Evolutionary conservation across 2,797 vertebrate genomes (phyloP).

Genomic region (Furcifer pardalis): DNA sequence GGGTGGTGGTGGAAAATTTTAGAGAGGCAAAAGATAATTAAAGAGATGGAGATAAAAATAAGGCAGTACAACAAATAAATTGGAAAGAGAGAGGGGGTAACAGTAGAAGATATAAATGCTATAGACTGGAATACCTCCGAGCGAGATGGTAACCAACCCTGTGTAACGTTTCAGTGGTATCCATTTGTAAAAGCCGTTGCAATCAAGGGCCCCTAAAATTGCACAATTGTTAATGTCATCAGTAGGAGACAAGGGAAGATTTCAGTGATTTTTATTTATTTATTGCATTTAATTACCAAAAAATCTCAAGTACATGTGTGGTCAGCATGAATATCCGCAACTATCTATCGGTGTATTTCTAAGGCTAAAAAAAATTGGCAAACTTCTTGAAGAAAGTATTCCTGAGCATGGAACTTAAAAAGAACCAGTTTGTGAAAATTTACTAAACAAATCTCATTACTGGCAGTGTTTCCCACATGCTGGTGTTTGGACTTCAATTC

Average conservation of each 20-base stretch:
- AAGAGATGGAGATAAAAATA: slow-evolving; percentile 62
- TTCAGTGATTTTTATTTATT: slow-evolving; percentile 63
- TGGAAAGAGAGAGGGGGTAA: slow-evolving; percentile 66
- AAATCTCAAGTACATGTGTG: slow-evolving; percentile 74
- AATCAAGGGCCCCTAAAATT: slow-evolving; percentile 99
- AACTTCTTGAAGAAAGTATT: slow-evolving; percentile 46
- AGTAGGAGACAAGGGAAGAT: slow-evolving; percentile 84
- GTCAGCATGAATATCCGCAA: slow-evolving; percentile 85
- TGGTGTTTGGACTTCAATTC: no score
- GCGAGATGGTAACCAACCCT: slow-evolving; percentile 93
- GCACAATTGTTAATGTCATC: slow-evolving; percentile 94
- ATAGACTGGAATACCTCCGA: slow-evolving; percentile 91
- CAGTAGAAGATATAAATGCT: slow-evolving; percentile 85
- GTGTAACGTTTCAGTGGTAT: slow-evolving; percentile 98
- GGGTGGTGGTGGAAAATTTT: no score
- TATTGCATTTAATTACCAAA: slow-evolving; percentile 75
- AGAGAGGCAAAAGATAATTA: slow-evolving; percentile 59
- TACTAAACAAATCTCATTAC: slow-evolving; percentile 34
- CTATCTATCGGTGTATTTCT: slow-evolving; percentile 50
- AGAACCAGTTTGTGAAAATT: slow-evolving; percentile 62
- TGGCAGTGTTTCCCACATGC: no score
- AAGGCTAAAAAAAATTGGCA: no score
- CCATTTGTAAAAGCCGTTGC: slow-evolving; percentile 99
- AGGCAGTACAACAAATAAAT: slow-evolving; percentile 36
- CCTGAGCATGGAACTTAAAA: slow-evolving; percentile 44